Percentiles rank a stretch among this genome's conserved stretches.
Conservation (phyloP, 2,888 invertebrate species). For the Mythimna lalbum region DNA sequence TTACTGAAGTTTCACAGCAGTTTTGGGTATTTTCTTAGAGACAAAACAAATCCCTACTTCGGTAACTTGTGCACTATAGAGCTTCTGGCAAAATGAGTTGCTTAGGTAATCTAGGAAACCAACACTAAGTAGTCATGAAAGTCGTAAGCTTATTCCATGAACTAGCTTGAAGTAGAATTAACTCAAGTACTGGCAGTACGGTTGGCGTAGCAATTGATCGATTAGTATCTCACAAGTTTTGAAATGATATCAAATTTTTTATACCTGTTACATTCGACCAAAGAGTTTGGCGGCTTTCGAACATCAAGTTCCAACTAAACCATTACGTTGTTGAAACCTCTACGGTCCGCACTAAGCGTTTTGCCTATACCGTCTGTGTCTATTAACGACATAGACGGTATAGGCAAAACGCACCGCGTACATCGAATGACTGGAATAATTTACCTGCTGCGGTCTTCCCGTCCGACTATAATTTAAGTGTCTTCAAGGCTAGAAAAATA, state of each 20-base stretch:
- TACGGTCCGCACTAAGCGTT: too few species aligned
- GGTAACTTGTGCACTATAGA: neutral
- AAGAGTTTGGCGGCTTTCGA: neutral
- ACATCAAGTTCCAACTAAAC: too few species aligned
- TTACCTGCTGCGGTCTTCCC: too few species aligned
- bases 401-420: too few species aligned
- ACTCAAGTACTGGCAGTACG: neutral
- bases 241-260: neutral
- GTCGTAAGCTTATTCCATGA: neutral
- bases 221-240: too few species aligned
- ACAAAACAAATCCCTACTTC: neutral
- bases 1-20: neutral
- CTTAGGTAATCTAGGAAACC: neutral
- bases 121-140: neutral
- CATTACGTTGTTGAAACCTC: too few species aligned
- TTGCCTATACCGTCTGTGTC: too few species aligned
- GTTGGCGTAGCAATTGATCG: too few species aligned
- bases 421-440: too few species aligned
- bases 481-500: too few species aligned
- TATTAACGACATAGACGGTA: too few species aligned
- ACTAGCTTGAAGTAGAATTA: neutral
- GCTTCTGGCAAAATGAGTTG: neutral
- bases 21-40: neutral
- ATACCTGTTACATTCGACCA: neutral
- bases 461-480: too few species aligned